Evolutionary conservation across 1,140 invertebrate species (phyloP), one percentile per base, ranked within the genome.

Genomic region (Leptinotarsa lineolata): DNA sequence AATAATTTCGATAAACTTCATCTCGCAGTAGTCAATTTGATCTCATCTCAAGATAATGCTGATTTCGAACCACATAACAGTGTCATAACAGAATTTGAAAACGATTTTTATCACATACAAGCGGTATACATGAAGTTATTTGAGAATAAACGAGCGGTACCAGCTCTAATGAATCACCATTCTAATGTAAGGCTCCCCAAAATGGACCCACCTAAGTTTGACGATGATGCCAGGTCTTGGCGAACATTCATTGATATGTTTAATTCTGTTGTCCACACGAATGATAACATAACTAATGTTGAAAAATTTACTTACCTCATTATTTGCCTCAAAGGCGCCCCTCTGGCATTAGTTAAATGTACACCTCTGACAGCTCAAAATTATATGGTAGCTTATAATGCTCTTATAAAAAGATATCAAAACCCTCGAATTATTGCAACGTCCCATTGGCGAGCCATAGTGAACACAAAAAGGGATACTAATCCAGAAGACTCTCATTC

Each of bases 201-300:
- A 18, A 6, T 68, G 12, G 60, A 70, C 30, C 20, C 45, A 16
- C 24, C 30, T 16, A 48, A 45, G 21, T 68, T 68, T 20, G 15
- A 13, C 4, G 66, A 30, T 68, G 45, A 68, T 68, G 6, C 44
- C 12, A 45, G 44, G 16, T 18, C 13, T 44, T 68, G 66, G 66
- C 66, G 45, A 44, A 68, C 66, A 15, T 68, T 68, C 21, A 39
- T 44, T 21, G 66, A 68, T 44, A 68, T 68, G n/a, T 68, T 68
- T 45, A 16, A 44, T 48, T 45, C 21, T 8, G 13, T 39, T 6
- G n/a, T 68, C 16, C 66, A 68, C 16, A 16, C 11, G 8, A 45
- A 46, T 46, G 30, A 20, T 45, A 24, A 5, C 15, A 5, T 68
- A 16, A 5, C 66, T 13, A 16, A 44, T 45, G 18, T 68, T 45